Conservation (phyloP, 2,113 vertebrate species). For the Daphoenositta chrysoptera region DNA sequence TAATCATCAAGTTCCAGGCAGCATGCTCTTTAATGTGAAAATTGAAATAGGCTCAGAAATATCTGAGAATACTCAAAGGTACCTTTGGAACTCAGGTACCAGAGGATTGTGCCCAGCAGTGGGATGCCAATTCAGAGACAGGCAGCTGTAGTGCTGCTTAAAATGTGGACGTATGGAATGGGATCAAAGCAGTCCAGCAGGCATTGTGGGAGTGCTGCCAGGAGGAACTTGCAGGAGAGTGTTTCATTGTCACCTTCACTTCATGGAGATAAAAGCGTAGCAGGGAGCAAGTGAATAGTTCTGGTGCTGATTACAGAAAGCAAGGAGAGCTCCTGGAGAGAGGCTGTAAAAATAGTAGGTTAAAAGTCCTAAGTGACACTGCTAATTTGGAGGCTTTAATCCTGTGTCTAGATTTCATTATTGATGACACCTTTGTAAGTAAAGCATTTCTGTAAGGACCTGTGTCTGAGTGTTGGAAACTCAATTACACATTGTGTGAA, state of each 20-base stretch:
- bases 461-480: conserved; percentile 24
- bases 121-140: background rate
- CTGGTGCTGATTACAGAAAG: conserved; percentile 58
- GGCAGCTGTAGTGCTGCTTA: conserved; percentile 32
- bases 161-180: conserved; percentile 62
- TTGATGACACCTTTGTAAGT: conserved; percentile 30
- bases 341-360: conserved; percentile 60
- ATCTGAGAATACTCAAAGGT: too few species aligned
- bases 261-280: conserved; percentile 65
- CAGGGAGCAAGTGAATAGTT: conserved; percentile 45
- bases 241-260: conserved; percentile 73
- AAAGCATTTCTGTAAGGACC: conserved; percentile 27
- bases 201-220: conserved; percentile 52
- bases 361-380: conserved; percentile 51
- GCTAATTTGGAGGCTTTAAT: conserved; percentile 65
- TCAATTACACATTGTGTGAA: conserved; percentile 40
- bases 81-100: conserved; percentile 44
- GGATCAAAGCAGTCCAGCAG: conserved; percentile 59
- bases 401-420: conserved; percentile 60
- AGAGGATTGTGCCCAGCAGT: conserved; percentile 27
- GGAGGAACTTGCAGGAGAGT: conserved; percentile 38
- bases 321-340: conserved; percentile 27
- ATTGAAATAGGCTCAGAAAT: conserved; percentile 66
- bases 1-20: conserved; percentile 61
- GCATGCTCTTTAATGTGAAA: conserved; percentile 64